Evolutionary conservation across 2,113 vertebrate species (phyloP), one percentile per base, ranked within the genome.

Genomic region (Mola mola): DNA sequence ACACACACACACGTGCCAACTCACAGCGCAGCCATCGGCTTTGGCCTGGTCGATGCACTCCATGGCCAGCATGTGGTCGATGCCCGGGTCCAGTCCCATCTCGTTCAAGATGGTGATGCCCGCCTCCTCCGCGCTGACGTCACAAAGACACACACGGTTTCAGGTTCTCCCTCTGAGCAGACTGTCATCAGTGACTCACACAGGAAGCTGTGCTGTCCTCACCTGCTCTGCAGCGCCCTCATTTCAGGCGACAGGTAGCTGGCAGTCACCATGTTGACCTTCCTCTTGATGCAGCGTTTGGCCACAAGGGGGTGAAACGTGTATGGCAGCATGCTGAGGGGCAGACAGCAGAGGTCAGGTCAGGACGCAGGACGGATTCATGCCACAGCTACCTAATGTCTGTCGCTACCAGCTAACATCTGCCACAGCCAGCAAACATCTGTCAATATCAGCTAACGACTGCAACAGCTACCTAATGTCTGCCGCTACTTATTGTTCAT

Each of bases 51-150:
- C 93, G 63, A 98, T 96, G 19, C 95, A 96, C 72, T 98, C 94
- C 96, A 97, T 98, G 0, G 97, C 97, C 89, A 99, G 57, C 96
- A 99, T 98, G 83, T 99, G 97, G 72, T 99, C 97, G 20, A 99
- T 96, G 28, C 97, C 97, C n/a, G 97, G 97, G 87, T 99, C 97
- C 91, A 99, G 84, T 68, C 97, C 97, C 88, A 98, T 85, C 91
- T 99, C 97, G 0, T 94, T 95, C 69, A 98, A 69, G 33, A 99
- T 88, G 15, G 93, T 95, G 83, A 98, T 92, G 48, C 95, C 96
- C 41, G 96, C 96, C 41, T 94, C 94, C 87, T 94, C 91, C 43
- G 88, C 93, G 26, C 97, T 93, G 90, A 43, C 26, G 48, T 20
- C 25, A 29, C 16, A 33, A 10, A 31, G 9, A 37, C 15, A 28